Conservation (phyloP, 2,113 vertebrate genomes). For the Dinomys branickii region DNA sequence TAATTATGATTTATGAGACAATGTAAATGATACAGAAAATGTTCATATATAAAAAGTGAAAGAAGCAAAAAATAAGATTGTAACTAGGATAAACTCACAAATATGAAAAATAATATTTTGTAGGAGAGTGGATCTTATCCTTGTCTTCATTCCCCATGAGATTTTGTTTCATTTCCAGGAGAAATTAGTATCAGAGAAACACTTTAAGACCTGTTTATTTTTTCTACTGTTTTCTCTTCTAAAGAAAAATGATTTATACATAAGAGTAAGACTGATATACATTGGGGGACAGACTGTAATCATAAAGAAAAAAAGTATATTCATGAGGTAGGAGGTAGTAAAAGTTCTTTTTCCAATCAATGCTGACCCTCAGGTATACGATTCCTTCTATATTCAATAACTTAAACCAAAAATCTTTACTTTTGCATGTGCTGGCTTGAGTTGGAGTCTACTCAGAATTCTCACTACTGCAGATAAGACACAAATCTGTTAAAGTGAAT, state of each 20-base stretch:
- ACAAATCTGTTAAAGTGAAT: neutral
- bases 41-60: slow-evolving; percentile 3
- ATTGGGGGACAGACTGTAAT: neutral
- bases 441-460: neutral
- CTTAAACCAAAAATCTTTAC: neutral
- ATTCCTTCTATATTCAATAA: neutral
- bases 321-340: neutral
- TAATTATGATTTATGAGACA: slow-evolving; percentile 30
- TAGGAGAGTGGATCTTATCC: neutral
- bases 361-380: neutral
- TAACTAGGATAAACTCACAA: neutral
- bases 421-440: slow-evolving; percentile 5
- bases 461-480: neutral
- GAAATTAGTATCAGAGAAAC: slow-evolving; percentile 12
- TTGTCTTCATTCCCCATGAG: neutral
- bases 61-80: neutral
- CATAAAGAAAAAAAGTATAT: neutral
- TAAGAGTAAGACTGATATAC: neutral
- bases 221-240: neutral
- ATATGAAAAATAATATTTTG: slow-evolving; percentile 22
- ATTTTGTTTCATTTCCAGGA: neutral
- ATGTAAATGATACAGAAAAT: slow-evolving; percentile 24
- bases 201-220: slow-evolving; percentile 20
- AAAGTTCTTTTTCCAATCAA: neutral
- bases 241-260: neutral